phyloP scores from a whole-genome alignment of 2,888 invertebrate genomes.

The Hyposoter didymator region DNA sequence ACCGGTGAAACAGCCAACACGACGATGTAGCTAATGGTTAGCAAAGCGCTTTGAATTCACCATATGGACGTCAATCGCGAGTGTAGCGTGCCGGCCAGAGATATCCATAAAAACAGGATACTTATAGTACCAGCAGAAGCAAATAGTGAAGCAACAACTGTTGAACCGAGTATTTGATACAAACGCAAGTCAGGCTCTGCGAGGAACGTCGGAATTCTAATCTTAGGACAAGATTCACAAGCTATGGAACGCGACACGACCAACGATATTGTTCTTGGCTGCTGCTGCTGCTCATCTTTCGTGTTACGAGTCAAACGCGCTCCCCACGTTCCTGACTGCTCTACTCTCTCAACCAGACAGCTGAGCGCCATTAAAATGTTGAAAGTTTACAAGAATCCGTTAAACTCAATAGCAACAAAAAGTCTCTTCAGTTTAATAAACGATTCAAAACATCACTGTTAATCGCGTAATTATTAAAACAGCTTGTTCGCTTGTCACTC shows the following conservation, averaged over 20 bases:
- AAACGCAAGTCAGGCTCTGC: conserved; percentile 4
- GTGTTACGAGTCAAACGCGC: conserved; percentile 34
- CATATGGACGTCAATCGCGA: conserved; percentile 14
- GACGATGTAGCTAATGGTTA: conserved; percentile 45
- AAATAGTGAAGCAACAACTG: conserved; percentile 21
- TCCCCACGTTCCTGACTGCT: conserved; percentile 25
- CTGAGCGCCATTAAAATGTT: not conserved
- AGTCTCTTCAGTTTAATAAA: not conserved
- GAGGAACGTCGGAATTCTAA: conserved; percentile 58
- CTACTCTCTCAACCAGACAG: conserved; percentile 31
- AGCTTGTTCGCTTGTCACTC: not conserved
- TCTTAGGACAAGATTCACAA: conserved; percentile 41
- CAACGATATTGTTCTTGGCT: conserved; percentile 62
- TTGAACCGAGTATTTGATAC: conserved; percentile 8
- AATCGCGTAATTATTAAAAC: not conserved
- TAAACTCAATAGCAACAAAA: not conserved
- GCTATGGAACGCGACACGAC: conserved; percentile 27
- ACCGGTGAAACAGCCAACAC: not conserved
- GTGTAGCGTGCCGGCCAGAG: conserved; percentile 8
- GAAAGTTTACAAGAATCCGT: not conserved
- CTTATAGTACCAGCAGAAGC: conserved; percentile 18
- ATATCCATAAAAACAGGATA: conserved; percentile 46
- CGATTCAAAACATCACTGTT: not conserved
- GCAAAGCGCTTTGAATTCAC: conserved; percentile 15
- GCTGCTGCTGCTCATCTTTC: conserved; percentile 21